These are phyloP conservation scores for Notothenia rossii DNA, from an alignment of 2,113 vertebrate genomes.

Conservation along the genomic window DNA sequence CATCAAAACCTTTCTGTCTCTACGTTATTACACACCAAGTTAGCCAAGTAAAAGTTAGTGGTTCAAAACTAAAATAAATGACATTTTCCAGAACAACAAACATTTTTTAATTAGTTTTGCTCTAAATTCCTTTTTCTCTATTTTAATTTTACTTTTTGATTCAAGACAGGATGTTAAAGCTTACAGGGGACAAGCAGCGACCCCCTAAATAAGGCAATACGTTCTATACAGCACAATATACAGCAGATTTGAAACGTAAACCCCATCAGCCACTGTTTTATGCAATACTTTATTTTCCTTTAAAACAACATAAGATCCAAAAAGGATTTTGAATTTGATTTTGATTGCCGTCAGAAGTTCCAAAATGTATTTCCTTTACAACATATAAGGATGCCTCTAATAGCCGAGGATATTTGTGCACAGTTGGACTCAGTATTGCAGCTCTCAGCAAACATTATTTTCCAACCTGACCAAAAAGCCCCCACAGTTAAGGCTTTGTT, in stretches of 20 bases:
- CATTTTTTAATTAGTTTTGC: too few relatives aligned
- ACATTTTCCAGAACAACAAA: background rate
- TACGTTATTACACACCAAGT: constrained; percentile 12
- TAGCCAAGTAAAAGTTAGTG: background rate
- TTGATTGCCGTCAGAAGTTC: background rate
- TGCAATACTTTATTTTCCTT: background rate
- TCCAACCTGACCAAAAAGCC: constrained; percentile 35
- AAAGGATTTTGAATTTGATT: background rate
- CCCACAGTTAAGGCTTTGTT: constrained; percentile 71
- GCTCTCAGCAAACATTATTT: constrained; percentile 38
- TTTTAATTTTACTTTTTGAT: too few relatives aligned
- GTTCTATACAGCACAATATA: background rate
- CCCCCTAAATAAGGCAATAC: background rate
- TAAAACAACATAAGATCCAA: background rate
- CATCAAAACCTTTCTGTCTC: constrained; percentile 13
- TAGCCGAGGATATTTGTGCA: constrained; percentile 60
- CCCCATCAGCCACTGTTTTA: background rate
- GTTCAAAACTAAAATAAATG: constrained; percentile 18
- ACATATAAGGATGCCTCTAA: constrained; percentile 29
- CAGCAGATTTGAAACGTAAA: background rate
- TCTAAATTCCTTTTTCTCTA: too few relatives aligned
- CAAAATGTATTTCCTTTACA: constrained; percentile 1
- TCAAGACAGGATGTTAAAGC: too few relatives aligned
- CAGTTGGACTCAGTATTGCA: constrained; percentile 41
- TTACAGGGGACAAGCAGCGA: background rate